Conservation (phyloP, 2,888 invertebrate genomes). For the Clivina fossor region DNA sequence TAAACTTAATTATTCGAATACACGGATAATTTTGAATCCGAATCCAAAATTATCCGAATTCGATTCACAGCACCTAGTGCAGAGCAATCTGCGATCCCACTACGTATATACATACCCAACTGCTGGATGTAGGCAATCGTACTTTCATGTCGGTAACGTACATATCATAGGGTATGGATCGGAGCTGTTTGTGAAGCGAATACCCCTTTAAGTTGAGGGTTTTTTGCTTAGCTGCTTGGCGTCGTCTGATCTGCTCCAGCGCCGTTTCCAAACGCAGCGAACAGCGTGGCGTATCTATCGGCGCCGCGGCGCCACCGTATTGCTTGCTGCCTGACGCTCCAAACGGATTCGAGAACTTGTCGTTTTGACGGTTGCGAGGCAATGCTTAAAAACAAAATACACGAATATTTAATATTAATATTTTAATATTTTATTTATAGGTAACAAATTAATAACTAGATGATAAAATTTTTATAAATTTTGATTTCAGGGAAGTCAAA, state of each 20-base stretch:
- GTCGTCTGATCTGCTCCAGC: constrained; percentile 63
- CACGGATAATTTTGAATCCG: no score
- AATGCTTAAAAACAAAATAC: constrained; percentile 23
- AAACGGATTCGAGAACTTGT: constrained; percentile 50
- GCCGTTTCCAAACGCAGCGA: constrained; percentile 68
- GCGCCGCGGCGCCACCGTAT: constrained; percentile 38
- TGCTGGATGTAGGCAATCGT: constrained; percentile 64
- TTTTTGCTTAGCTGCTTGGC: constrained; percentile 58
- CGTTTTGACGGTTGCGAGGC: constrained; percentile 49
- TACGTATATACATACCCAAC: constrained; percentile 64
- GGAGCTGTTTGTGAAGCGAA: constrained; percentile 64
- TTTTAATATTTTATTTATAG: no score
- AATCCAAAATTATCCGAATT: no score
- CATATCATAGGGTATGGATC: constrained; percentile 67
- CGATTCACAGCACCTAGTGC: no score
- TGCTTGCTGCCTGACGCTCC: constrained; percentile 45
- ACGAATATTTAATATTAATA: no score
- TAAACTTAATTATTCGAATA: no score
- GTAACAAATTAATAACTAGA: no score
- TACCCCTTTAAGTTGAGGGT: constrained; percentile 63
- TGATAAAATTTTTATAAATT: no score
- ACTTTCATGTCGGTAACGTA: constrained; percentile 71
- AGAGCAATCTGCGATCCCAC: no score
- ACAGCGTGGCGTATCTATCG: constrained; percentile 53
- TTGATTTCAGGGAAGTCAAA: no score